Conservation (phyloP, 2,113 vertebrate species). For the Stomatorhinus ivindoensis region DNA sequence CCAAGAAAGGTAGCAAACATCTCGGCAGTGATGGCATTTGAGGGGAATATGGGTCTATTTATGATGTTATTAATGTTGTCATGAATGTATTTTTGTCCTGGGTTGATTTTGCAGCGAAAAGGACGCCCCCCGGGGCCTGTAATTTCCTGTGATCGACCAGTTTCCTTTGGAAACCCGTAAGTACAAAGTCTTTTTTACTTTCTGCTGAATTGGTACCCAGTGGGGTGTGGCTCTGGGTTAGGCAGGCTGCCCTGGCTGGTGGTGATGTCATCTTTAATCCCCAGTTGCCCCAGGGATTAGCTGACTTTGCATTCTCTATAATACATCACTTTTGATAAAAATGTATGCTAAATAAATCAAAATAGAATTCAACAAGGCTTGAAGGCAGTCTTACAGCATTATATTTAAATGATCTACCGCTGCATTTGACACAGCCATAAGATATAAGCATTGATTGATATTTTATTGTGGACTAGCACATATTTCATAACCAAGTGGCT, state of each 20-base stretch:
- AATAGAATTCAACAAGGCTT: not conserved
- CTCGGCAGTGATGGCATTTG: not conserved
- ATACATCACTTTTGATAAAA: not conserved
- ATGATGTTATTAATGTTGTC: not conserved
- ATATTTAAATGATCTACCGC: not conserved
- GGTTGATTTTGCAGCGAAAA: slow-evolving; percentile 69
- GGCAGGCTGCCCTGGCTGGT: not conserved
- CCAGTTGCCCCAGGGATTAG: not conserved
- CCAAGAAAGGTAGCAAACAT: slow-evolving; percentile 72
- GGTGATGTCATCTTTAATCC: not conserved
- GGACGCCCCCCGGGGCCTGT: slow-evolving; percentile 70
- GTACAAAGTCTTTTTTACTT: slow-evolving; percentile 26
- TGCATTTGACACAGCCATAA: not conserved
- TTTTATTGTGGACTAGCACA: not conserved
- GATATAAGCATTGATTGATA: not conserved
- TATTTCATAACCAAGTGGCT: not conserved
- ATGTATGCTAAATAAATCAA: not conserved
- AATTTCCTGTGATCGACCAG: slow-evolving; percentile 56
- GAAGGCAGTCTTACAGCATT: not conserved
- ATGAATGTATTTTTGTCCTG: not conserved
- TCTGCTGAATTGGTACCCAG: not conserved
- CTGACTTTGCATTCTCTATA: not conserved
- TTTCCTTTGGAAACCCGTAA: slow-evolving; percentile 49
- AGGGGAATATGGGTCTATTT: not conserved
- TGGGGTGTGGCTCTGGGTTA: not conserved